Evolutionary conservation across 2,113 vertebrate genomes (phyloP), one percentile per base, ranked within the genome.

Genomic region (Nanger granti): DNA sequence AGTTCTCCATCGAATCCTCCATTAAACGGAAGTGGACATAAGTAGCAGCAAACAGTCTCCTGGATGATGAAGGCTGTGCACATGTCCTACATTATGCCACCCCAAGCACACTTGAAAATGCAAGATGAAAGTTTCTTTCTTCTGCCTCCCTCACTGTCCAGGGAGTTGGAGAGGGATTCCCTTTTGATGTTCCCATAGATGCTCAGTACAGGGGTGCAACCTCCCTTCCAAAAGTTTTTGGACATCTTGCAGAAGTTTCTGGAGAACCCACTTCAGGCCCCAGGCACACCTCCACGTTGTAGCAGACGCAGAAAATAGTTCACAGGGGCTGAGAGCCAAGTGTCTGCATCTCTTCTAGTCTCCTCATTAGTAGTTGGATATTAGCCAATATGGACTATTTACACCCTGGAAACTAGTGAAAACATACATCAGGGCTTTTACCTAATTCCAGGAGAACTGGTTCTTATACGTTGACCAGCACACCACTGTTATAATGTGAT

Each of bases 401-500:
- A 87, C 24, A 89, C 60, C 55, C 49, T 76, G 24, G 69, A 92
- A 79, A 87, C 60, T 41, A 47, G 69, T 87, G 82, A 87, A 57
- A 37, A 41, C 60, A 92, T 13, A 89, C 29, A 62, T 14, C 41
- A 87, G 52, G 44, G 29, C 13, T 54, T 84, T 57, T 83, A 18
- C 26, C 37, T 89, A 44, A 44, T 57, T 93, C 41, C 41, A 60
- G 3, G 22, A 92, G 6, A 83, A 28, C 34, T 34, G 5, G 34
- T 91, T 93, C 76, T 89, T 88, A 95, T 92, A 64, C 41, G 54
- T 89, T 73, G 79, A 76, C 49, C 92, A 94, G 76, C 49, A 94
- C 7, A 73, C 11, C 14, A 41, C 87, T 64, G 44, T 52, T 85
- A 80, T 20, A 76, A 14, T 95, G 66, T 41, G 37, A 93, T 73